Conservation (phyloP, 2,888 invertebrate species). For the Aleiodes testaceus region DNA sequence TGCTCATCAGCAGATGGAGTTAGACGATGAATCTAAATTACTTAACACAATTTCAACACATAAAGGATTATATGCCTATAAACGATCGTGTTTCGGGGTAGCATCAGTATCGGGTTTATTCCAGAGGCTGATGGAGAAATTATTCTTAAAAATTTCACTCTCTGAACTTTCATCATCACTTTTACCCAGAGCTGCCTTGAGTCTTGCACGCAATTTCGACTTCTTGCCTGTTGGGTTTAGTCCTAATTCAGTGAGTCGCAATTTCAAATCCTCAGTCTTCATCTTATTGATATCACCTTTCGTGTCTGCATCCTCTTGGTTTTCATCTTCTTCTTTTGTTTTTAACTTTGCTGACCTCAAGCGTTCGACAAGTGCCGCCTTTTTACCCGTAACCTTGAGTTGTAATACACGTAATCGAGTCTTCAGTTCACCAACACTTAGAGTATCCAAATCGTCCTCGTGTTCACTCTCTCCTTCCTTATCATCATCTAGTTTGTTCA, state of each 20-base stretch:
- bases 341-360: constrained; percentile 15
- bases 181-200: constrained; percentile 7
- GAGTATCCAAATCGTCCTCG: no score
- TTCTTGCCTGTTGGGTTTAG: no score
- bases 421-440: no score
- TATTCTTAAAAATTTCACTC: constrained; percentile 11
- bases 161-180: not conserved
- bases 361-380: constrained; percentile 30
- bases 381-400: no score
- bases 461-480: not conserved
- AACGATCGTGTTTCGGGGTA: constrained; percentile 29
- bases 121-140: constrained; percentile 28
- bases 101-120: constrained; percentile 33
- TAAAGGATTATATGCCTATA: constrained; percentile 57
- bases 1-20: constrained; percentile 63
- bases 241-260: no score
- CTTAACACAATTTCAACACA: constrained; percentile 62
- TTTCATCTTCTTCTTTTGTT: not conserved
- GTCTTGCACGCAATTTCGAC: no score
- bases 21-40: constrained; percentile 60
- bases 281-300: not conserved
- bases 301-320: not conserved
- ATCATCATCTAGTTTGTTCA: constrained; percentile 25
- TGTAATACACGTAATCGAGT: no score
- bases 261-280: no score